These are phyloP conservation scores for Heliornis fulica DNA, from an alignment of 2,113 vertebrate genomes.

Conservation along the genomic window DNA sequence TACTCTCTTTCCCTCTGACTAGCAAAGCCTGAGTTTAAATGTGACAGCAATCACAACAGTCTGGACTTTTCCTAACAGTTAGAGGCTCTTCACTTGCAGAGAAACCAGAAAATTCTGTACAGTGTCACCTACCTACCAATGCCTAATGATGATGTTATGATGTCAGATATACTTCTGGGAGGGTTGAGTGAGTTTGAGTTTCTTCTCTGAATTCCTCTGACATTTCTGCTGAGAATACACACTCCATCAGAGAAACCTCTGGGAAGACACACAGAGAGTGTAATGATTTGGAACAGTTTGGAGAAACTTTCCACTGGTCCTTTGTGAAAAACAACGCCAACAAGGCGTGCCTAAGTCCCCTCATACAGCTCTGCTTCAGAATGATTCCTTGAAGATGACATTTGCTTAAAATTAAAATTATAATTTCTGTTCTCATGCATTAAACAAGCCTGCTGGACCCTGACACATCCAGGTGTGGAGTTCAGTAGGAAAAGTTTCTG, in stretches of 20 bases:
- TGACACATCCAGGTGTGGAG: not conserved
- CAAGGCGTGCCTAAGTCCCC: not conserved
- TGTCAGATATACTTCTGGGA: not conserved
- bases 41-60: not conserved
- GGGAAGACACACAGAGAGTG: not conserved
- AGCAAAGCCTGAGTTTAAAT: not conserved
- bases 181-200: not conserved
- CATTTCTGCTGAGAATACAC: not conserved
- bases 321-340: not conserved
- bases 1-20: not conserved
- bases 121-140: not conserved
- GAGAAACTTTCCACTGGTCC: not conserved
- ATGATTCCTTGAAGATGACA: not conserved
- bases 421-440: not conserved
- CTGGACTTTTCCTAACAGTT: not conserved
- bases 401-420: not conserved
- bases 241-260: not conserved
- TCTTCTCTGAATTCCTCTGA: not conserved
- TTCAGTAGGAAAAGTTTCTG: not conserved
- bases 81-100: not conserved
- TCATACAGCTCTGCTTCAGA: not conserved
- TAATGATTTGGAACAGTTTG: not conserved
- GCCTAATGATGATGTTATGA: fast-evolving
- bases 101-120: not conserved
- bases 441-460: not conserved